Evolutionary conservation across 2,888 invertebrate species (phyloP), one percentile per base, ranked within the genome.

Genomic region (Drosophila prolongata): DNA sequence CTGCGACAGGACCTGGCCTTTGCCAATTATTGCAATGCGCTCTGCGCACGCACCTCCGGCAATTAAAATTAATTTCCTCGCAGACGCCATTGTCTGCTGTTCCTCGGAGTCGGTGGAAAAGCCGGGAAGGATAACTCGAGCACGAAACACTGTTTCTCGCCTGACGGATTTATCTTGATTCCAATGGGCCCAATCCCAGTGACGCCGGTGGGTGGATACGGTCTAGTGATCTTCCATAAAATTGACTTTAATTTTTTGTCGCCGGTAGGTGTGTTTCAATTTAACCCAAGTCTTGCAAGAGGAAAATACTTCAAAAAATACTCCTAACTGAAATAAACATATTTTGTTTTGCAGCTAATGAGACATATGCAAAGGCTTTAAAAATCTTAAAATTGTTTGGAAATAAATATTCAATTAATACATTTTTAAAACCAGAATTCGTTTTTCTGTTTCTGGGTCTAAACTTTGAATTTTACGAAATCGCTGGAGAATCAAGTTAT

Each of bases 61-160:
- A 89, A 87, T 85, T 84, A 64, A 80, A 79, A 79, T 77, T 76
- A 79, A 77, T 87, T 84, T 78, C 62, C 53, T 73, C 53, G 58
- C 79, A 72, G 78, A 81, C 71, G 53, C 70, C 66, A 71, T 79
- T 89, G 74, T 80, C 73, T 50, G 59, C 4, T 24, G 24, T 4
- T 24, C 24, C 24, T 50, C 62, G 14, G 30, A 70, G 44, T 43
- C n/a, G 43, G 19, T 9, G 50, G 30, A 55, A 35, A 46, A 58
- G 59, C 43, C 66, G 67, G 68, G 46, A 54, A 56, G 44, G 49
- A 56, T 54, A 46, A 52, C 44, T 30, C 16, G 54, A 53, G 57
- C 56, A 61, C 65, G 37, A 56, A 62, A 52, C 64, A 65, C 35
- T 68, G 58, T 76, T 73, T 52, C 62, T 53, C 67, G 65, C 73